Evolutionary conservation across 2,888 invertebrate genomes (phyloP), one percentile per base, ranked within the genome.

Genomic region (Zhuqinia jingwanae): DNA sequence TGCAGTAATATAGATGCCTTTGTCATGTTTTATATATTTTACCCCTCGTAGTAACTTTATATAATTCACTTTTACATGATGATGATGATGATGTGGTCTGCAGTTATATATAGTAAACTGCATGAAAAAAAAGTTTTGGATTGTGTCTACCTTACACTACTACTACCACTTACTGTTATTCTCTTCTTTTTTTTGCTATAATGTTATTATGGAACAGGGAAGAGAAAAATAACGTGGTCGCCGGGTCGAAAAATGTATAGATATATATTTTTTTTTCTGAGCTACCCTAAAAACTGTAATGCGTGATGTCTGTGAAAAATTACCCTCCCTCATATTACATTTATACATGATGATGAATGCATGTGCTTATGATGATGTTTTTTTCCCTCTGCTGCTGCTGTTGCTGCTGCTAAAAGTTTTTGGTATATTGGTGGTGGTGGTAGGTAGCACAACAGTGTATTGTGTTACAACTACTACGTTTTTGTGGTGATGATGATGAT

Each of bases 241-340:
- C 50, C 84, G 84, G 84, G 68, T 53, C 63, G 53, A 25, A 65
- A 36, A 6, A 36, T n/a, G n/a, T n/a, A n/a, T n/a, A n/a, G n/a
- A n/a, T n/a, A n/a, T n/a, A n/a, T n/a, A n/a, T n/a, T 83, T 50
- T 84, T 79, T 70, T 73, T 73, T 47, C 20, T 75, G 50, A 56
- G 81, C 80, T 85, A 87, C 87, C 87, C 87, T 77, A 73, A 85
- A 83, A 68, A 73, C 73, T 81, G 20, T 73, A 73, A 58, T 70
- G 70, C 68, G 77, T 76, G 83, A 83, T 89, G 88, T 86, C 84
- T 88, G 88, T 89, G 88, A 89, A 89, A 89, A 89, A 89, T 89
- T 89, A 87, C 89, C 88, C 88, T 89, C 88, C 89, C 88, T 89
- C 89, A 88, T 89, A 87, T 82, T 87, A 87, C 83, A 36, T 45